Percentiles rank a stretch among this genome's conserved stretches.
Evolutionary conservation across 2,113 vertebrate genomes (phyloP).

Genomic region (Chaetorhynchus papuensis): DNA sequence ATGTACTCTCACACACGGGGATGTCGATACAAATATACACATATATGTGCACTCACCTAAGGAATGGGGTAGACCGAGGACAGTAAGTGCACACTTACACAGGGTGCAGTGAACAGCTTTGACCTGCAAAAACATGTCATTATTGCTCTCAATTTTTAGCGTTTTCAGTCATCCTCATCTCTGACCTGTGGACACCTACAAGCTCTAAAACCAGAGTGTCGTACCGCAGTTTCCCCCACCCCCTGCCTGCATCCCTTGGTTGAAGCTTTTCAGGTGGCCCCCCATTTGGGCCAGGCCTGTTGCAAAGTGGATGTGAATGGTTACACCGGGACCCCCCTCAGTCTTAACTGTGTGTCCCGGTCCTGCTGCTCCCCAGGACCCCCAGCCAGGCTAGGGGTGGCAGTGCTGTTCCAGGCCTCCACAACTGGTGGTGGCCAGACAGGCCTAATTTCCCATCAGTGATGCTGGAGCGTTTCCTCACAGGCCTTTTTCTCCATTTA

Average conservation of each 20-base stretch:
- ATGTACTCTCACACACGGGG: accelerated
- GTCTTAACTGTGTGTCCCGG: background rate
- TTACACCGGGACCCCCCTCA: background rate
- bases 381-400: no score
- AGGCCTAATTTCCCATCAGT: background rate
- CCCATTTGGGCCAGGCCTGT: background rate
- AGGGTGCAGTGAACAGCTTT: background rate
- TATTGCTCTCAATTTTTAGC: background rate
- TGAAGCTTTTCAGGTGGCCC: accelerated
- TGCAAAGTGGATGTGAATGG: accelerated
- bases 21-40: accelerated
- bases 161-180: accelerated
- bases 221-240: background rate
- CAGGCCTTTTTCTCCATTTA: background rate
- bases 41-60: background rate
- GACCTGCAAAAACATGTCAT: background rate
- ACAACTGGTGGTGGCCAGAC: background rate
- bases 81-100: background rate
- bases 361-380: accelerated
- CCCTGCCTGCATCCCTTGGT: accelerated
- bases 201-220: background rate
- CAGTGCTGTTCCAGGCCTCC: background rate
- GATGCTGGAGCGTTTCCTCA: background rate
- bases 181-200: background rate
- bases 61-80: accelerated